Base-by-base conservation (phyloP, 2,113 vertebrate genomes). In the Eulemur macaco region DNA sequence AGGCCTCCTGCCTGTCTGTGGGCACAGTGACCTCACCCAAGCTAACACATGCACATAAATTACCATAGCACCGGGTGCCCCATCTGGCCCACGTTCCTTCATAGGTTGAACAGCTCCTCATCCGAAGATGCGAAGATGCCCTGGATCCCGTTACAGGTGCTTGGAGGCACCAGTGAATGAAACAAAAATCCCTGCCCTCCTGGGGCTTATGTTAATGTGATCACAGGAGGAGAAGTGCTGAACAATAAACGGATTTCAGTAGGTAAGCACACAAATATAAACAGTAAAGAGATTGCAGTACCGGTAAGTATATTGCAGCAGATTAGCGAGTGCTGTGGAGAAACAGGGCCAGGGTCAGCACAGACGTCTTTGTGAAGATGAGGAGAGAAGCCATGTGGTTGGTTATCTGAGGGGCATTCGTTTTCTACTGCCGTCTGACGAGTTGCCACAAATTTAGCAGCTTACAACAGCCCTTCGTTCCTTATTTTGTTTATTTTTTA, bases 11-110 rank as follows among this genome's bases (percentile, higher is more conserved):
- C 10, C 29, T 6, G 2, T 15, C 52, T 14, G 18, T 39, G 91
- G 15, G 14, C 58, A 74, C 37, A 2, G 1, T 76, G 91, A 82
- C 90, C 31, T 95, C 86, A 63, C 58, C 50, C 13, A 8, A 25
- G 90, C n/a, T 69, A 93, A 74, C 4, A 34, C n/a, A 50, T 47
- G 91, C 42, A 23, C 81, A 93, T 54, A 54, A 64, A 93, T 90
- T 60, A 37, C 25, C 60, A 10, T 2, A 37, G 39, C 73, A 4
- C 50, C 21, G 17, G 14, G 25, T 9, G 10, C 39, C 37, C 52
- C 25, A 13, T n/a, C 14, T 56, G 37, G 31, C 27, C 12, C 0
- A 5, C 3, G 0, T 58, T 14, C n/a, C 76, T 18, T 66, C 50
- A 3, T 5, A 77, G 56, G 15, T 56, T 50, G 54, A n/a, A 20